Conservation (phyloP, 2,888 invertebrate species). For the Lasioglossum pauxillum region DNA sequence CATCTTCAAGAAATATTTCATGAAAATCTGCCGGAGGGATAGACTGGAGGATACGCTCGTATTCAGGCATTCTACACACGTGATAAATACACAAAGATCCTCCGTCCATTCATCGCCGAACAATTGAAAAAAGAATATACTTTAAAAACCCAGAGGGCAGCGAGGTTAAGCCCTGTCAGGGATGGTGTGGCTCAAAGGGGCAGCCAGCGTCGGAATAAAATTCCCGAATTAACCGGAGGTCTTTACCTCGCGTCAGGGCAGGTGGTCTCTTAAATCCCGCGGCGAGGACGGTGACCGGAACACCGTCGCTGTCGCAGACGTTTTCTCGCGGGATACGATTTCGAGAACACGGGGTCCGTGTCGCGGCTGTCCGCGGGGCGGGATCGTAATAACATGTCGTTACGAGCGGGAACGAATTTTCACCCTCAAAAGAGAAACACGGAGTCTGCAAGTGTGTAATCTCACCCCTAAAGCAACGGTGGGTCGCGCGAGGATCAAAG, state of each 20-base stretch:
- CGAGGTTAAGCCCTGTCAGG: background rate
- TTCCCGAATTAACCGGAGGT: background rate
- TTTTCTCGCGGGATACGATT: slow-evolving; percentile 18
- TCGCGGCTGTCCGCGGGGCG: slow-evolving; percentile 34
- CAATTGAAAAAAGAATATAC: background rate
- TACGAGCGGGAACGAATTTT: slow-evolving; percentile 56
- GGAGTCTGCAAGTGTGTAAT: slow-evolving; percentile 60
- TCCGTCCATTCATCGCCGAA: background rate
- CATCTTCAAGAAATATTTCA: too few relatives aligned
- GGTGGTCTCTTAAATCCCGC: background rate
- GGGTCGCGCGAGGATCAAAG: slow-evolving; percentile 65
- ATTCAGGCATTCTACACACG: background rate
- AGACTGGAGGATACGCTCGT: background rate
- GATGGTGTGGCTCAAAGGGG: background rate
- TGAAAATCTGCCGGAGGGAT: too few relatives aligned
- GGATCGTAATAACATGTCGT: slow-evolving; percentile 70
- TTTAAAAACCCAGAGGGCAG: background rate
- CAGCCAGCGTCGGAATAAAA: background rate
- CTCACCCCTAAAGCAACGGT: slow-evolving; percentile 50
- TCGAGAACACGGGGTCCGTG: slow-evolving; percentile 31
- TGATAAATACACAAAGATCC: background rate
- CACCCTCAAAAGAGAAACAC: slow-evolving; percentile 66
- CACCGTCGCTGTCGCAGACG: background rate
- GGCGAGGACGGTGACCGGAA: background rate
- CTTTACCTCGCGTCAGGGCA: background rate